Base-by-base conservation (phyloP, 2,113 vertebrate species). In the Sciurus niger region DNA sequence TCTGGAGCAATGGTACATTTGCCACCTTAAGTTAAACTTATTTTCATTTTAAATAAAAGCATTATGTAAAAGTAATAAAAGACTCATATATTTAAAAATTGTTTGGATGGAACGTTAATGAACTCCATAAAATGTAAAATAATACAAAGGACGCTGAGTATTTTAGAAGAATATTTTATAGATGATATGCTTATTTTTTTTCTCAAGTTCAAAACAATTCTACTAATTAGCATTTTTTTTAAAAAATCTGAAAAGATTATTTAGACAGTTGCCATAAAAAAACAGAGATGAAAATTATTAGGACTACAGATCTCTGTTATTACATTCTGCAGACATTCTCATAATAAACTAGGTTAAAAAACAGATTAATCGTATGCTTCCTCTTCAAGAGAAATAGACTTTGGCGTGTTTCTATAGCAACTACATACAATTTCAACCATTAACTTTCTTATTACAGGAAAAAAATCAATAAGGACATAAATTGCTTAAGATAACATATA, bases 381-480 rank as follows among this genome's bases (percentile, higher is more conserved):
- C 90, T 92, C 86, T 98, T 98, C 96, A 93, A 97, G 94, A 97
- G 96, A 98, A 96, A 90, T 74, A 97, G 92, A 94, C 96, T 83
- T 95, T 55, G 97, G 77, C 70, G 30, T 78, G 98, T 98, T 98
- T 95, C 98, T 97, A 98, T 98, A 97, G 98, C 97, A 98, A 98
- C 98, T 97, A 92, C 96, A 98, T 97, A 97, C 58, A 97, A 98
- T 98, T 98, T 96, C 87, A 98, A 97, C 97, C 96, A 97, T 98
- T 98, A 98, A 97, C 94, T 98, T 98, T 98, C 97, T 97, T 97
- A 98, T 98, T 98, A 97, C 89, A 97, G 92, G n/a, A 67, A 96
- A 98, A 97, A 95, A 98, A 98, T 98, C 97, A 98, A 95, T 98
- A 98, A 97, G 80, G 90, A 98, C 97, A 98, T 95, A 97, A 96